phyloP scores from a whole-genome alignment of 2,797 vertebrate species.

The Gorsachius magnificus region DNA sequence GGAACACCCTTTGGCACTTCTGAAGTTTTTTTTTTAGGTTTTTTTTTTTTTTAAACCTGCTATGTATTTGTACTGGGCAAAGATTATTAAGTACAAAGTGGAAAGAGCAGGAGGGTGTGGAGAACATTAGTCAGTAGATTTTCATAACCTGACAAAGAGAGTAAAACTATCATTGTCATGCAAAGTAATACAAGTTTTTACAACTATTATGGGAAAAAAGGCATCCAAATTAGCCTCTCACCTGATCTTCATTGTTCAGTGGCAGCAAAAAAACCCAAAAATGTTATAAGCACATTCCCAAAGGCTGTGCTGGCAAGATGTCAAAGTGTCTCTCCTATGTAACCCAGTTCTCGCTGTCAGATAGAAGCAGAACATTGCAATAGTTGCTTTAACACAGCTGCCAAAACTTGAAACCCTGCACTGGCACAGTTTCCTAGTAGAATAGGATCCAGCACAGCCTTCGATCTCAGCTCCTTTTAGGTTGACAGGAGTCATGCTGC shows the following conservation, averaged over 20 bases:
- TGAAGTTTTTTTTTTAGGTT: too few species aligned
- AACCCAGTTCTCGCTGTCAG: constrained; percentile 5
- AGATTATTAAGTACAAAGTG: neutral
- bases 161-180: neutral
- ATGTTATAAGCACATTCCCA: neutral
- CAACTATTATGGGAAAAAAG: neutral
- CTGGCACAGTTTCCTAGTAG: neutral
- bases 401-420: neutral
- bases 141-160: neutral
- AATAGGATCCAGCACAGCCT: neutral
- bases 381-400: neutral
- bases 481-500: neutral
- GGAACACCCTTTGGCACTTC: neutral
- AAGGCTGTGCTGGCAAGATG: neutral
- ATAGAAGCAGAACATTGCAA: neutral
- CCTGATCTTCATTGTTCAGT: neutral
- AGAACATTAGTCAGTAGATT: neutral
- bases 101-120: neutral
- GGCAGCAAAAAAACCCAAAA: neutral
- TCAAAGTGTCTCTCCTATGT: neutral
- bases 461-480: neutral
- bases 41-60: neutral
- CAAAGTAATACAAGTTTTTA: neutral
- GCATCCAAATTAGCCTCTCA: constrained; percentile 10
- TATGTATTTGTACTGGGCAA: neutral